phyloP scores from a whole-genome alignment of 2,797 vertebrate genomes.

The Crenichthys baileyi region DNA sequence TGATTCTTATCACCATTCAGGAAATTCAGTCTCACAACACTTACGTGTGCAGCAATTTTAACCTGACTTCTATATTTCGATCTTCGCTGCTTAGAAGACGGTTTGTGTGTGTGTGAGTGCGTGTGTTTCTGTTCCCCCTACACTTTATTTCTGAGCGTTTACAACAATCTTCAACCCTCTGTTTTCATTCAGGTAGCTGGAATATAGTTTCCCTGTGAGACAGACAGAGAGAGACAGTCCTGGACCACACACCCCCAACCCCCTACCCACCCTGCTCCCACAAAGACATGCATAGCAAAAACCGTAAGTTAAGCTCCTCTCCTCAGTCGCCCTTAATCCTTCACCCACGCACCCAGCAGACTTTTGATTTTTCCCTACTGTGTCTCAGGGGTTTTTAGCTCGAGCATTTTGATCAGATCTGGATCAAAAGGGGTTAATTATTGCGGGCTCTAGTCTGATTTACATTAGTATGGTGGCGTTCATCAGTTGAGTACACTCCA shows the following conservation, averaged over 20 bases:
- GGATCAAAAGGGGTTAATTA: conserved; percentile 46
- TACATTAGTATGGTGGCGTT: conserved; percentile 24
- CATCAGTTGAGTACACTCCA: conserved; percentile 39
- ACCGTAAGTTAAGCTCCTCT: conserved; percentile 79
- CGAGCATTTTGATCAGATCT: conserved; percentile 44
- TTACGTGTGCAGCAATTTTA: not conserved
- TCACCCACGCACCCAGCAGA: conserved; percentile 9
- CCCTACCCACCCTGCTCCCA: conserved; percentile 61
- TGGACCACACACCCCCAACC: conserved; percentile 58
- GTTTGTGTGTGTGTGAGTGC: conserved; percentile 2
- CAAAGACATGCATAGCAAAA: conserved; percentile 85
- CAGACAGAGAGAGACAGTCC: conserved; percentile 74
- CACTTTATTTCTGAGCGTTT: conserved; percentile 30
- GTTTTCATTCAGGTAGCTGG: conserved; percentile 77
- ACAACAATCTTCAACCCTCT: conserved; percentile 59
- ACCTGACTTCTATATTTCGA: not conserved
- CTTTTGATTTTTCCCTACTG: conserved; percentile 30
- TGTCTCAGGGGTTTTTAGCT: conserved; percentile 28
- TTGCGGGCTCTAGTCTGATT: conserved; percentile 31
- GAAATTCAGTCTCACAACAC: conserved; percentile 13
- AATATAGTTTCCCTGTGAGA: conserved; percentile 80
- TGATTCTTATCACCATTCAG: conserved; percentile 20
- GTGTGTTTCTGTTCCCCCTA: conserved; percentile 7
- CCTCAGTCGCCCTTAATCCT: conserved; percentile 25
- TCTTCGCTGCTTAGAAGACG: not conserved